Evolutionary conservation across 2,888 invertebrate genomes (phyloP), one percentile per base, ranked within the genome.

Genomic region (Zygogramma bicolorata): DNA sequence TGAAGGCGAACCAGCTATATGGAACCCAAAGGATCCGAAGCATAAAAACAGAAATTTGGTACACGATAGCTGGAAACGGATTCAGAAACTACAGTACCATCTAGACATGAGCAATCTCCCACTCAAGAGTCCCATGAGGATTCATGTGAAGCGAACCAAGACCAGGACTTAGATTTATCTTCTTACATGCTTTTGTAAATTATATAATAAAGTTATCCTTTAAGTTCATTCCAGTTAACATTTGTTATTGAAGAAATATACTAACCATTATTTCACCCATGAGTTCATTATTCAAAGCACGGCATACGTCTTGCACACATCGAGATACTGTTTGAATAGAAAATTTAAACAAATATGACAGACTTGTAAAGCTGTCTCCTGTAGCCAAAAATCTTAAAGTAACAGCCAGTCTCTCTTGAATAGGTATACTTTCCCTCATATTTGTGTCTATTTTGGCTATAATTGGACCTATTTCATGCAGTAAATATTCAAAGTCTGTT

Each of bases 391-490:
- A 74, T 29, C 65, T 49, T 42, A 74, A 46, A n/a, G 71, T 66
- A 60, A 74, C 49, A n/a, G 61, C 71, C 10, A 74, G 57, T 49
- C 73, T 61, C 49, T 70, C 66, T 34, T 70, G 59, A 49, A 73
- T 31, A 18, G 61, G 73, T 62, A 75, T 76, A 58, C 70, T 65
- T 69, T 75, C 31, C 72, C 79, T 75, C 71, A 76, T 71, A 62
- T 79, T 70, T 29, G 78, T 80, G 63, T 79, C 71, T 38, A 58
- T 49, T 74, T 76, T 78, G n/a, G 58, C 42, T 18, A 79, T 76
- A 13, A 62, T 20, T 31, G 71, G 72, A 7, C 70, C 72, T 25
- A 79, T 71, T 74, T 74, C 74, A 38, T 74, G 61, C 15, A 78
- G 22, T 7, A 80, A 49, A 67, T 63, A 76, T 69, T 79, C 76